These are phyloP conservation scores for Alligator mississippiensis DNA, from an alignment of 2,113 vertebrate species.

Conservation along the genomic window DNA sequence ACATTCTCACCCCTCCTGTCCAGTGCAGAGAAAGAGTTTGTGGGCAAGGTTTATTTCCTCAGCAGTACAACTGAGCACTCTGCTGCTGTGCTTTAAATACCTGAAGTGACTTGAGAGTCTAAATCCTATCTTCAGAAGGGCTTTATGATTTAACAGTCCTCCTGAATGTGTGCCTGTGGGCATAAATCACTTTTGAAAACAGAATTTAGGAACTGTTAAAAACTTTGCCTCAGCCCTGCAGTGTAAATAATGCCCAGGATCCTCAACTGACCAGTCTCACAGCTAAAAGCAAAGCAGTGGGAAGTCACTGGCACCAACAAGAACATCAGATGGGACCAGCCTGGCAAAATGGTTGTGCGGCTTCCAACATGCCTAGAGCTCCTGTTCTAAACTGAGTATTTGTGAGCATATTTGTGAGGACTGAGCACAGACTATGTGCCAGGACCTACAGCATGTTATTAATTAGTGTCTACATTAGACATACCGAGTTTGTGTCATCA, in stretches of 20 bases:
- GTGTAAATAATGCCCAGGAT: not conserved
- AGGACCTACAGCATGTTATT: accelerated
- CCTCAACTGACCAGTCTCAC: accelerated
- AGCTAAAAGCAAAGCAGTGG: accelerated
- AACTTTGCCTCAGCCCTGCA: not conserved
- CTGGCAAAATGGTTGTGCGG: not conserved
- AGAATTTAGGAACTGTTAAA: accelerated
- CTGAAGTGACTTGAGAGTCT: accelerated
- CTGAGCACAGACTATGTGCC: accelerated
- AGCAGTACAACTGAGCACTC: too few species aligned
- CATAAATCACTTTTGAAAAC: not conserved
- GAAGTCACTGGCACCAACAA: not conserved
- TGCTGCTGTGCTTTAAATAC: too few species aligned
- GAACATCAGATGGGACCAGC: not conserved
- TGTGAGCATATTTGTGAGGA: accelerated
- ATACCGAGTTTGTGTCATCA: constrained; percentile 84
- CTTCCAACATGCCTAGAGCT: not conserved
- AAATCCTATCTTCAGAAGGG: not conserved
- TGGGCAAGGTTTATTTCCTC: not conserved
- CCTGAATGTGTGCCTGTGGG: accelerated
- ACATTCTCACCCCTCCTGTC: too few species aligned
- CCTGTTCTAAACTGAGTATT: not conserved
- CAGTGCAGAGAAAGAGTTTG: too few species aligned
- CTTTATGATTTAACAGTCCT: not conserved
- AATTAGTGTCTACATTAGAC: not conserved